These are phyloP conservation scores for Sula dactylatra DNA, from an alignment of 2,113 vertebrate genomes.

Conservation along the genomic window DNA sequence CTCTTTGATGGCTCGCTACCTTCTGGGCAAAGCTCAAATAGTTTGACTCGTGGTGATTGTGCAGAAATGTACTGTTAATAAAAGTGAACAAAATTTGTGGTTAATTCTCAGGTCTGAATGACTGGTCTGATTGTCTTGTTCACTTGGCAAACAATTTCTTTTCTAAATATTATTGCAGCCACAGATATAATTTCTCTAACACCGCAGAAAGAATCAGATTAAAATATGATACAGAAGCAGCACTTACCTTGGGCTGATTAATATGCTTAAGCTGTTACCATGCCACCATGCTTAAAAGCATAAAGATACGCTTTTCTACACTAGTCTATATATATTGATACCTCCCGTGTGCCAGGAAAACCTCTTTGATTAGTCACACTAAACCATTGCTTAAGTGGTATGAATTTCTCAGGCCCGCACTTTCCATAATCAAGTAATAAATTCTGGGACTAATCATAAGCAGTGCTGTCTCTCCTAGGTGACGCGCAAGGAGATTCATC, in stretches of 20 bases:
- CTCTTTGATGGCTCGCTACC: background rate
- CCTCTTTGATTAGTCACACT: constrained; percentile 74
- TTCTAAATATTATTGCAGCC: constrained; percentile 45
- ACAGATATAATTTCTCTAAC: constrained; percentile 58
- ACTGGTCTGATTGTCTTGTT: constrained; percentile 45
- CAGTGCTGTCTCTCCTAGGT: background rate
- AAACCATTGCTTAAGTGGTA: constrained; percentile 64
- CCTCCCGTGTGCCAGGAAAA: constrained; percentile 66
- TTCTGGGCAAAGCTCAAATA: constrained; percentile 43
- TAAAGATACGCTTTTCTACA: constrained; percentile 48
- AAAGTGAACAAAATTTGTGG: constrained; percentile 53
- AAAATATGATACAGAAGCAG: constrained; percentile 62
- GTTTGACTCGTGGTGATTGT: constrained; percentile 30
- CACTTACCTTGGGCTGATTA: constrained; percentile 70
- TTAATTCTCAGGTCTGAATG: constrained; percentile 41
- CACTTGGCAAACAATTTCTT: constrained; percentile 65
- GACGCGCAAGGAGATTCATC: constrained; percentile 1
- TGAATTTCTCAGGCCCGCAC: constrained; percentile 48
- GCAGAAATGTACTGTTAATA: constrained; percentile 52
- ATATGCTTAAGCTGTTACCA: constrained; percentile 58
- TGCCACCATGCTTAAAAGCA: constrained; percentile 68
- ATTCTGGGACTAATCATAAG: constrained; percentile 56
- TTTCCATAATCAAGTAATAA: constrained; percentile 74
- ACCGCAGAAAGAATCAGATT: constrained; percentile 61
- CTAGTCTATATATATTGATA: constrained; percentile 63